Percentiles rank a stretch among this genome's conserved stretches.
Evolutionary conservation across 2,888 invertebrate genomes (phyloP).

Genomic region (Drosophila planitibia): DNA sequence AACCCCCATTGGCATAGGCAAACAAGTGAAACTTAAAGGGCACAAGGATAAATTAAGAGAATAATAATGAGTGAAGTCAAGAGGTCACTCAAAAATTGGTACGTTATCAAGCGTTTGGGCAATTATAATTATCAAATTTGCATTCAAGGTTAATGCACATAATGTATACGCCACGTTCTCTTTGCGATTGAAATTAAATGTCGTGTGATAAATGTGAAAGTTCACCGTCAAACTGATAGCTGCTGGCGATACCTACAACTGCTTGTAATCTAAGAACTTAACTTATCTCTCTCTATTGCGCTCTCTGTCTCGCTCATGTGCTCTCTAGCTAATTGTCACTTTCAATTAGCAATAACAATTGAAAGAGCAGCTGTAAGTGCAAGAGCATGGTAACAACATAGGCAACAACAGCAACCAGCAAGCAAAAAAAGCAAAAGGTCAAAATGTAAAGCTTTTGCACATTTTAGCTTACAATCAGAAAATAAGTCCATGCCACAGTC

Average conservation of each 20-base stretch:
- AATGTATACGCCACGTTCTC: constrained; percentile 44
- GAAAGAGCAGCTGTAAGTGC: constrained; percentile 1
- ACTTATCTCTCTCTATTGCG: background rate
- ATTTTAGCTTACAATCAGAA: constrained; percentile 9
- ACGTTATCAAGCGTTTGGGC: constrained; percentile 12
- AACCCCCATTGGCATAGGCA: constrained; percentile 25
- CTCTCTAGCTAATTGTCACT: constrained; percentile 52
- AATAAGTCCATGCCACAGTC: constrained; percentile 13
- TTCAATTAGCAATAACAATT: constrained; percentile 61
- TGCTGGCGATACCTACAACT: background rate
- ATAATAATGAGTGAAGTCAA: constrained; percentile 32
- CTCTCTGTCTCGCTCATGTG: background rate
- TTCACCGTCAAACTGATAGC: constrained; percentile 44
- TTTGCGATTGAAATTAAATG: constrained; percentile 1
- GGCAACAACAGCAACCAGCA: constrained; percentile 9
- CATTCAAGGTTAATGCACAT: constrained; percentile 48
- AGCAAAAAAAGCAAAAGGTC: constrained; percentile 55
- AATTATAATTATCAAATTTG: constrained; percentile 6
- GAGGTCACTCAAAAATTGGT: constrained; percentile 15
- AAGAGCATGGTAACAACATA: background rate
- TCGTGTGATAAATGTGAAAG: constrained; percentile 66
- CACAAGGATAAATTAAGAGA: constrained; percentile 65
- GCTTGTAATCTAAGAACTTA: background rate
- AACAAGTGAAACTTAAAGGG: constrained; percentile 42
- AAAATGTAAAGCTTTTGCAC: constrained; percentile 31